A percentile compares a stretch with the other conserved stretches of the same genome.
Evolutionary conservation across 1,140 invertebrate genomes (phyloP).

Genomic region (Drosophila micromelanica): DNA sequence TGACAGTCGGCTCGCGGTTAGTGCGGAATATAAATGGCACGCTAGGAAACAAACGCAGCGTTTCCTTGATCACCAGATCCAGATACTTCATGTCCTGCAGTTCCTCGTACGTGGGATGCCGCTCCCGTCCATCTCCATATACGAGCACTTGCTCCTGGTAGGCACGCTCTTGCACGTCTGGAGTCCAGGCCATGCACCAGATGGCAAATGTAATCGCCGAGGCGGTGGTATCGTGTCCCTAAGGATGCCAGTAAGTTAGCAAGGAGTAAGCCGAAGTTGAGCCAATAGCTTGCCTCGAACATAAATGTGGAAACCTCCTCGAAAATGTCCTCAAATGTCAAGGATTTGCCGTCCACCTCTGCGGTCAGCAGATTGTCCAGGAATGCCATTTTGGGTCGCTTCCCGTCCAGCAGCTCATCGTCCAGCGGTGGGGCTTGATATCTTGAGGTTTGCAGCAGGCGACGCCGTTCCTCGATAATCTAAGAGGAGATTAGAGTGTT

Average conservation of each 20-base stretch:
- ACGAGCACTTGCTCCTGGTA: conserved; percentile 85
- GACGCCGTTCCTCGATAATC: conserved; percentile 51
- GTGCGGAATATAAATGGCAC: conserved; percentile 88
- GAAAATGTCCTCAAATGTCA: conserved; percentile 88
- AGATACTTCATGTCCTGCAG: conserved; percentile 88
- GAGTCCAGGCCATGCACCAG: conserved; percentile 69
- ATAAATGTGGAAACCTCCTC: conserved; percentile 91
- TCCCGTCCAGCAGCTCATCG: conserved; percentile 20
- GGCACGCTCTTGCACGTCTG: conserved; percentile 76
- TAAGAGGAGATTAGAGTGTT: background rate
- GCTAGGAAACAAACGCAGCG: conserved; percentile 88
- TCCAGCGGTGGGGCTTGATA: conserved; percentile 14
- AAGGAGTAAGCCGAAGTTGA: no score
- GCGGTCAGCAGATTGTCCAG: conserved; percentile 78
- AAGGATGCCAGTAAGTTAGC: background rate
- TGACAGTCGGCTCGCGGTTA: conserved; percentile 34
- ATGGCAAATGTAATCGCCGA: conserved; percentile 79
- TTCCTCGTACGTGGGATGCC: conserved; percentile 85
- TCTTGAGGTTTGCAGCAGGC: conserved; percentile 12
- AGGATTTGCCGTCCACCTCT: conserved; percentile 85
- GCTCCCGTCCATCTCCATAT: conserved; percentile 80
- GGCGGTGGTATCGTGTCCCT: conserved; percentile 84
- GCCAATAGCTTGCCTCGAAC: conserved; percentile 86
- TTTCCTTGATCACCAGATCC: conserved; percentile 88
- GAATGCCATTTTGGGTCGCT: conserved; percentile 72